These are phyloP conservation scores for Carabus problematicus DNA, from an alignment of 2,888 invertebrate genomes.

Conservation along the genomic window DNA sequence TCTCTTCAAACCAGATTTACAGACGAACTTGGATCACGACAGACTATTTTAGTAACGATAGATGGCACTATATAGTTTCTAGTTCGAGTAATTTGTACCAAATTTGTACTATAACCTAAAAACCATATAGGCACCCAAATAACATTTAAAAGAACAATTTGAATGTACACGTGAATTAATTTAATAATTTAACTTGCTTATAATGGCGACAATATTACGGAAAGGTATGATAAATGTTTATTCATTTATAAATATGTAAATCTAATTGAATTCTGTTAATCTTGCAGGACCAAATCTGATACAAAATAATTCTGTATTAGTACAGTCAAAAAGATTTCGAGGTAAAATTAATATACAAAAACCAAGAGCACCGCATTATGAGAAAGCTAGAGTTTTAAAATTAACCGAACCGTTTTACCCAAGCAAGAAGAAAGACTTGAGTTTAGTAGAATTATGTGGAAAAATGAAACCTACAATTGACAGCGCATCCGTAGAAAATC, in stretches of 20 bases:
- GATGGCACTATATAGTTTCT: too few relatives aligned
- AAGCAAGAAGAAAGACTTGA: conserved; percentile 58
- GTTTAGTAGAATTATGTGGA: conserved; percentile 64
- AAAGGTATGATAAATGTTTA: too few relatives aligned
- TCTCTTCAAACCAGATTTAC: too few relatives aligned
- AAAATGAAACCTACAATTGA: conserved; percentile 49
- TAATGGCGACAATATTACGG: too few relatives aligned
- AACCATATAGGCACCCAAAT: too few relatives aligned
- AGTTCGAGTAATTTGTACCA: background rate
- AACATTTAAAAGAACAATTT: too few relatives aligned
- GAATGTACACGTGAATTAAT: too few relatives aligned
- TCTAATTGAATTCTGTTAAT: too few relatives aligned
- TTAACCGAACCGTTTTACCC: conserved; percentile 71
- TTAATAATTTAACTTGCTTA: too few relatives aligned
- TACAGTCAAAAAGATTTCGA: conserved; percentile 69
- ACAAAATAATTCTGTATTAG: conserved; percentile 12
- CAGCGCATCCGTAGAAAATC: conserved; percentile 65
- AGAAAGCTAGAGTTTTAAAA: conserved; percentile 69
- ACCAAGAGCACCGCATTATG: conserved; percentile 75
- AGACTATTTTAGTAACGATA: too few relatives aligned
- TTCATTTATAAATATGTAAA: background rate
- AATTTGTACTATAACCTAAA: background rate
- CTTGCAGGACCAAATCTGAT: conserved; percentile 20
- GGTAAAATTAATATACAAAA: conserved; percentile 81
- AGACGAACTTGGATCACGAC: background rate